Base-by-base conservation (phyloP, 37 sponge, comb jelly and placozoan genomes). In the Beroe forskalii region DNA sequence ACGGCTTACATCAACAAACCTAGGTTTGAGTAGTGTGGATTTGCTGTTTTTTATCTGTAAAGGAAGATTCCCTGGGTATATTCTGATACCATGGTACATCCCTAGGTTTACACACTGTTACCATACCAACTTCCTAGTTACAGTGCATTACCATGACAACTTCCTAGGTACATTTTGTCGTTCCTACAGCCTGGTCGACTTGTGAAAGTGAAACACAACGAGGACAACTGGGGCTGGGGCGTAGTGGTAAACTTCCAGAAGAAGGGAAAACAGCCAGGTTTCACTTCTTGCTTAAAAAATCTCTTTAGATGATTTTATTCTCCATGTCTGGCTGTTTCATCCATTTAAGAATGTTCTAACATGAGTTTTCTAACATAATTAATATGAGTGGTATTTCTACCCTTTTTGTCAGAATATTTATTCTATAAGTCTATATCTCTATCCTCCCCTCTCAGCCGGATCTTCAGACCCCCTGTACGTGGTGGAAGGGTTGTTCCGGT, bases 171-270 rank as follows among this genome's bases (percentile, higher is more conserved):
- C 89, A 90, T 92, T 62, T 91, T 98, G 41, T 96, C 99, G 14
- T 98, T 96, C 91, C 93, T 98, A 31, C 97, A 98, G 39, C 95
- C 99, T 0, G 99, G 99, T 1, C 33, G 99, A 38, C 89, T 98
- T 43, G 92, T 96, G 33, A 91, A 92, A 83, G 95, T 96, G 55
- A 63, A 90, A 25, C 76, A 92, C 62, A 76, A 89, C n/a, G 97
- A 94, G 28, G 95, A 92, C 61, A 91, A 98, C 91, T 98, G 93
- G 91, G 99, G 99, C 42, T 98, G 99, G 99, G 99, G 99, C 0
- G 69, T 72, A 62, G 94, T 98, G 30, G 93, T 98, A 62, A 98
- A 96, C 91, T 98, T 93, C 86, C 97, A 98, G 93, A 96, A 94
- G 93, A 96, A 98, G 67, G 76, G 92, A 60, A 93, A 93, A 48